phyloP scores from a whole-genome alignment of 2,113 vertebrate species.

The Cricetomys ansorgei region DNA sequence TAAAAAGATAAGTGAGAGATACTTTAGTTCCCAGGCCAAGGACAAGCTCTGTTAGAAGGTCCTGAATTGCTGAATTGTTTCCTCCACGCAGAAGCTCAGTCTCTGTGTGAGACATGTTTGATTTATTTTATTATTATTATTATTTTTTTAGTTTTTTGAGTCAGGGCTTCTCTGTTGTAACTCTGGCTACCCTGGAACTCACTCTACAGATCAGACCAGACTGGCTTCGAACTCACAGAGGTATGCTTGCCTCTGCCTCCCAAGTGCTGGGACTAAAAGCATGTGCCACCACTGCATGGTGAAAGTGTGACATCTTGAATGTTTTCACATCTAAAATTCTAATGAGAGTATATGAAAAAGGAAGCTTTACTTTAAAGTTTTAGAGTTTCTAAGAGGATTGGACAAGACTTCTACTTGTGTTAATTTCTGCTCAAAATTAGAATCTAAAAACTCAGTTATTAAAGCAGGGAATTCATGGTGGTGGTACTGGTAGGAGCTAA shows the following conservation, averaged over 20 bases:
- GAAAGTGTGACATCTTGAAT: conserved; percentile 5
- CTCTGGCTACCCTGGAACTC: no score
- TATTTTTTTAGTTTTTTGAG: no score
- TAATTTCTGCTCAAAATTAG: background rate
- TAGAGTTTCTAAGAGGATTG: background rate
- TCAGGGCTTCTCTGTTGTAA: no score
- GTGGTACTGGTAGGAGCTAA: background rate
- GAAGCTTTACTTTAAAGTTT: background rate
- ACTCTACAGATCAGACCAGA: no score
- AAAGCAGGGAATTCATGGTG: background rate
- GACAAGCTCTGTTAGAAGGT: background rate
- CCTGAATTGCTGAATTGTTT: background rate
- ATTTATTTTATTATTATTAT: no score
- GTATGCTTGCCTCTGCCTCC: no score
- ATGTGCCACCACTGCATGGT: no score
- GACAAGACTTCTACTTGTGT: background rate
- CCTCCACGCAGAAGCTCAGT: background rate
- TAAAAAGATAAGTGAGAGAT: background rate
- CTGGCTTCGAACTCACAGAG: no score
- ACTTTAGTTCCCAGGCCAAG: background rate
- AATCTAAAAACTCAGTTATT: background rate
- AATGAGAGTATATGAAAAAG: background rate
- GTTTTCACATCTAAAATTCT: background rate
- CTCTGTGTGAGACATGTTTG: background rate
- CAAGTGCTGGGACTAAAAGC: no score